Base-by-base conservation (phyloP, 2,888 invertebrate genomes). In the Seira sanloemensis region DNA sequence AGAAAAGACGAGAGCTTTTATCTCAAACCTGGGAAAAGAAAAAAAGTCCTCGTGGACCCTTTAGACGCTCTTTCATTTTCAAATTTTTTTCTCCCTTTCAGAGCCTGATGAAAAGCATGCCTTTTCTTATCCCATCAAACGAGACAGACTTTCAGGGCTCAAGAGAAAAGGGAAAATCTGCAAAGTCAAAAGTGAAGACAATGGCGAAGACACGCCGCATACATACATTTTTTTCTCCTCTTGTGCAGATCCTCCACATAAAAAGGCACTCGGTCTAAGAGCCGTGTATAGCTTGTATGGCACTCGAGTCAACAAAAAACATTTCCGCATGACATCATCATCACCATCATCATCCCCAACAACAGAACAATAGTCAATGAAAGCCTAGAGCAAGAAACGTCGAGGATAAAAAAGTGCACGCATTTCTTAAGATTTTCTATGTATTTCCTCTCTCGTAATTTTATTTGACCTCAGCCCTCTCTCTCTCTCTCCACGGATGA, bases 401-500 rank as follows among this genome's bases (percentile, higher is more conserved):
- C 19, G n/a, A 12, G 21, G 12, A 65, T 9, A 46, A 46, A 46
- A 46, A 65, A 23, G 18, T 23, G 23, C 19, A 23, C 21, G 65
- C 65, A 65, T 19, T 65, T 65, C 65, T 23, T 5, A n/a, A n/a
- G n/a, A n/a, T n/a, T n/a, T n/a, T n/a, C n/a, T n/a, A n/a, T n/a
- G n/a, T n/a, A n/a, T 65, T 19, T 65, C 21, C 65, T 18, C 58
- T n/a, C n/a, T n/a, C n/a, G 78, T 83, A 83, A 83, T 83, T 83
- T 83, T 74, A 83, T 83, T 83, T 83, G 83, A 83, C 83, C 83
- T 74, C 74, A 73, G 75, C 65, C n/a, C n/a, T 50, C 50, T 16
- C 5, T n/a, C n/a, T n/a, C n/a, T n/a, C n/a, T n/a, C n/a, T n/a
- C n/a, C n/a, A n/a, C n/a, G 16, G 50, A 50, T 50, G 50, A 50